Evolutionary conservation across 2,113 vertebrate genomes (phyloP).

Genomic region (Ailuropoda melanoleuca): DNA sequence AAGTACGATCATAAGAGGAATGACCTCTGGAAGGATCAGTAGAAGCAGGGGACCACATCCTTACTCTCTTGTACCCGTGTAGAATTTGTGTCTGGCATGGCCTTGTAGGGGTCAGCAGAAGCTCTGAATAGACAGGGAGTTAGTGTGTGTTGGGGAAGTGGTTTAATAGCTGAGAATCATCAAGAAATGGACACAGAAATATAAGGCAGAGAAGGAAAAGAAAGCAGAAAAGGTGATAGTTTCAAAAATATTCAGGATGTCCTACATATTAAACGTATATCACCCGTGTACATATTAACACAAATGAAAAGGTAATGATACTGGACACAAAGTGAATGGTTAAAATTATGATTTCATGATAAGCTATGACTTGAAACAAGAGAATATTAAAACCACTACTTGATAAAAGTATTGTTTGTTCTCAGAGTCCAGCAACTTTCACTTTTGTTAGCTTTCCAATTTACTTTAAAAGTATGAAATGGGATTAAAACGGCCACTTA

Average conservation of each 20-base stretch:
- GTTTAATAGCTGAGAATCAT: neutral
- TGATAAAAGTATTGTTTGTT: neutral
- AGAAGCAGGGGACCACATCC: neutral
- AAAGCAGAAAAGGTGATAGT: neutral
- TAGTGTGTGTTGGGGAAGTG: neutral
- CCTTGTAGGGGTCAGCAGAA: neutral
- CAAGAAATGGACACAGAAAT: neutral
- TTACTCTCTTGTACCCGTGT: neutral
- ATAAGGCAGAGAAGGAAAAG: neutral
- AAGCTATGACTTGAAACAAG: neutral
- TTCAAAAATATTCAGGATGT: neutral
- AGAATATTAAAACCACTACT: neutral
- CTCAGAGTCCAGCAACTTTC: neutral
- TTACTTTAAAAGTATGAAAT: slow-evolving; percentile 40
- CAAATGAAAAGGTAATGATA: neutral
- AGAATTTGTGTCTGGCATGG: neutral
- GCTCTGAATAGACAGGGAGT: neutral
- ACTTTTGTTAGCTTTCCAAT: neutral
- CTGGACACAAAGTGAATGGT: neutral
- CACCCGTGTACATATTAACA: neutral
- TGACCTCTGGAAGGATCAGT: neutral
- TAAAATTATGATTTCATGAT: neutral
- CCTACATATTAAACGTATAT: neutral
- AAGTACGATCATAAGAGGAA: neutral
- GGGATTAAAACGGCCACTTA: neutral